Conservation (phyloP, 2,888 invertebrate genomes). For the Philhelius pedissequus region DNA sequence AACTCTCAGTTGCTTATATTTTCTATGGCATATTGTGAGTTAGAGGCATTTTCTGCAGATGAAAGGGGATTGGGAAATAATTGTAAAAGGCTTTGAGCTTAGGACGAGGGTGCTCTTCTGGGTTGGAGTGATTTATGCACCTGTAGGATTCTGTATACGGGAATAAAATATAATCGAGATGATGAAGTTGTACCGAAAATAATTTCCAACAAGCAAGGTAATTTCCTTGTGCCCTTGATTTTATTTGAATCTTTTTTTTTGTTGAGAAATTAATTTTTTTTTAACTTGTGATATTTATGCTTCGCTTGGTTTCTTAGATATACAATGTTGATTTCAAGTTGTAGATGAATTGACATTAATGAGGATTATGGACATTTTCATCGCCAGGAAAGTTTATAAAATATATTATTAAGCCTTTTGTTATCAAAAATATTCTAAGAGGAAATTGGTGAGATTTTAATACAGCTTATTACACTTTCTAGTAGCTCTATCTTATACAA, state of each 20-base stretch:
- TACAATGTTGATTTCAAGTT: no score
- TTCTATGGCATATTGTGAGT: neutral
- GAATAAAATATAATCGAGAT: constrained; percentile 39
- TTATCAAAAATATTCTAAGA: no score
- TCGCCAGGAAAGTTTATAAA: no score
- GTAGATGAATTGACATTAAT: no score
- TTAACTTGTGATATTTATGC: no score
- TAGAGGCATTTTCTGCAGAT: neutral
- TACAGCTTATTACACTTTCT: no score
- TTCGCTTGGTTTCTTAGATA: no score
- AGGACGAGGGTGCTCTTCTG: constrained; percentile 43
- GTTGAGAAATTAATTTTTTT: no score
- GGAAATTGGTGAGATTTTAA: no score
- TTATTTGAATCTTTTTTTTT: neutral
- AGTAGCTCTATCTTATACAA: no score
- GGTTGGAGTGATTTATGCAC: constrained; percentile 57
- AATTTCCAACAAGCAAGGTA: neutral
- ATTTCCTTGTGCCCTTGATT: neutral
- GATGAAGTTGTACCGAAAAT: neutral
- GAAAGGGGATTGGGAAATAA: neutral
- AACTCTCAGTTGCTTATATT: neutral
- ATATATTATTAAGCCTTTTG: no score
- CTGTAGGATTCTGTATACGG: constrained; percentile 43
- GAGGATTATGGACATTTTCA: no score
- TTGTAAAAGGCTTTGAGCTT: neutral